Evolutionary conservation across 1,140 invertebrate genomes (phyloP), one percentile per base, ranked within the genome.

Genomic region (Pararge aegeria): DNA sequence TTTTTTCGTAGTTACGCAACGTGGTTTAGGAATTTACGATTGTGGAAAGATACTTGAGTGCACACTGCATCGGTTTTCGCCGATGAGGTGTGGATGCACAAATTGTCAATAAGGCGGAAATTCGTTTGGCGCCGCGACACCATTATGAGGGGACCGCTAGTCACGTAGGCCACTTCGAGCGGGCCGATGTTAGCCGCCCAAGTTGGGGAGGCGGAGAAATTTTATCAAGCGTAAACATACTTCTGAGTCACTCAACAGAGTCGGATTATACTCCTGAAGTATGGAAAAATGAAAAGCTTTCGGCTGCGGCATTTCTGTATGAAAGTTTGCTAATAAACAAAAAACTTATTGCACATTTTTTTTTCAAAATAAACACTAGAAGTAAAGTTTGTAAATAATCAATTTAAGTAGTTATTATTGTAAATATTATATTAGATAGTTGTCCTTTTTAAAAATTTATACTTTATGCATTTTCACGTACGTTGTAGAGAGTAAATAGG

Each of bases 91-190:
- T 57, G 20, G 48, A 30, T 37, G 49, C 58, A 50, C 48, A 55
- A 60, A 65, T 66, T 73, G 79, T 81, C 75, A 66, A 78, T 88
- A 88, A 80, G 78, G 79, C 60, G 55, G 71, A 60, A 70, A 78
- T 73, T 85, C 71, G 82, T 74, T 77, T 86, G 83, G 80, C 83
- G 74, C 70, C 72, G 73, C 76, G 78, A 64, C 84, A 76, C 83
- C 85, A 83, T 83, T 80, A 73, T 74, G 53, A 75, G 73, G 80
- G 73, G 68, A 65, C 78, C 74, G 73, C 70, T 63, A 83, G 85
- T 88, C 85, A 88, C 85, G 85, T 88, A 88, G 77, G 81, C 85
- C 84, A 88, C 80, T 75, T 72, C 73, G 78, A 75, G 55, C 75
- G 67, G 70, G 49, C 51, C 64, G 51, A 53, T 64, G 64, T 60